phyloP scores from a whole-genome alignment of 2,113 vertebrate species.

The Picathartes gymnocephalus region DNA sequence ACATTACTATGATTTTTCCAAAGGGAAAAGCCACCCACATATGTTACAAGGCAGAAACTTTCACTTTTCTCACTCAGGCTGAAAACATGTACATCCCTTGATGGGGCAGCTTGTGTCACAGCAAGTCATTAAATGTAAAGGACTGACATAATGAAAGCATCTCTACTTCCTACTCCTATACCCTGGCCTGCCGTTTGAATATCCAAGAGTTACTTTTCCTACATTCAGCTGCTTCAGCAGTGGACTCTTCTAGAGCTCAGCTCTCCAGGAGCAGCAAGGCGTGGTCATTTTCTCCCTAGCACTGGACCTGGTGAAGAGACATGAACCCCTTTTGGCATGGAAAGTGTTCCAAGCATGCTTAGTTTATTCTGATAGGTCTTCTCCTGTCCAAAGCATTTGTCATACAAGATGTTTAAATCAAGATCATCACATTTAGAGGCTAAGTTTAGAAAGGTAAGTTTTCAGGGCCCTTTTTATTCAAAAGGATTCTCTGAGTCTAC shows the following conservation, averaged over 20 bases:
- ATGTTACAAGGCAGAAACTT: neutral
- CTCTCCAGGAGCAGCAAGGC: neutral
- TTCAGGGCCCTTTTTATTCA: neutral
- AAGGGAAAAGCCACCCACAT: neutral
- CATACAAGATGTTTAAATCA: neutral
- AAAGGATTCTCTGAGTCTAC: neutral
- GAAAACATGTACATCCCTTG: rapidly evolving
- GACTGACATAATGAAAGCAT: neutral
- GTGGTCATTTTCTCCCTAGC: neutral
- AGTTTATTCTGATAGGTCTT: neutral
- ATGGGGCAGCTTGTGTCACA: neutral
- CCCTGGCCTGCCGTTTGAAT: neutral
- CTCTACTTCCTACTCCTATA: neutral
- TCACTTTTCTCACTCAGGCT: neutral
- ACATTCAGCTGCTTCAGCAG: neutral
- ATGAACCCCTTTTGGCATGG: neutral
- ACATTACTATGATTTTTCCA: neutral
- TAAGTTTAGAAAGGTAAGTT: neutral
- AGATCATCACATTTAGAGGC: neutral
- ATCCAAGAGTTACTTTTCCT: neutral
- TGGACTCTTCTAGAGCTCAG: neutral
- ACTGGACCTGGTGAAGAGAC: neutral
- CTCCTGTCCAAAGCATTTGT: neutral
- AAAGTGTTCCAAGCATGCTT: neutral
- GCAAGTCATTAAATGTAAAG: neutral